Evolutionary conservation across 2,888 invertebrate species (phyloP).

Genomic region (Pristionchus maxplancki): DNA sequence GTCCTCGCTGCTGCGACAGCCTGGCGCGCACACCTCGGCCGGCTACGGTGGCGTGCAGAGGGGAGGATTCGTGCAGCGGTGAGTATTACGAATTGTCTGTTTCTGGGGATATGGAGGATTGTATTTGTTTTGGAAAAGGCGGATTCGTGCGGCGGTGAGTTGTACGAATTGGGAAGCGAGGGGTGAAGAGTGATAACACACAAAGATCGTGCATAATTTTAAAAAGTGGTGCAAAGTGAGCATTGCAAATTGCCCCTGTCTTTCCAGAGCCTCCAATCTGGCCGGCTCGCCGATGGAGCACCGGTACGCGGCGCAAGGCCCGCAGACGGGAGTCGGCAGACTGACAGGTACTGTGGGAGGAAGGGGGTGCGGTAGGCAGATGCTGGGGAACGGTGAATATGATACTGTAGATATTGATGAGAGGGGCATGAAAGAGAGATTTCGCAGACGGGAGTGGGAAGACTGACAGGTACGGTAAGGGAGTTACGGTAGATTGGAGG

Average conservation of each 20-base stretch:
- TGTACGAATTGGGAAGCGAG: not conserved
- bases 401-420: too few species aligned
- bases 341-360: not conserved
- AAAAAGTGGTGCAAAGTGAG: not conserved
- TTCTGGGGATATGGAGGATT: not conserved
- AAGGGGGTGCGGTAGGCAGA: not conserved
- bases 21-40: too few species aligned
- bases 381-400: too few species aligned
- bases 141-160: not conserved
- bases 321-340: not conserved
- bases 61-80: slow-evolving; percentile 26
- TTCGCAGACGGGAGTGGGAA: not conserved
- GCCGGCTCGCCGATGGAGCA: not conserved
- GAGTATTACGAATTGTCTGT: not conserved
- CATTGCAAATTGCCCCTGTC: not conserved
- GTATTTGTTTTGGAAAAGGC: not conserved
- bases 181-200: not conserved
- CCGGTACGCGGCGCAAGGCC: not conserved
- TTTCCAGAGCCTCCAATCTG: not conserved
- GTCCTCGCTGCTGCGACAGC: not conserved
- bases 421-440: too few species aligned
- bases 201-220: too few species aligned
- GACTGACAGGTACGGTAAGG: not conserved
- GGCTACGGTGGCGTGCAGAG: slow-evolving; percentile 26
- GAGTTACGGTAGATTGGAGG: not conserved